A percentile compares a stretch with the other conserved stretches of the same genome.
These are phyloP conservation scores for Sakesphorus luctuosus DNA, from an alignment of 2,113 vertebrate species.

Conservation along the genomic window DNA sequence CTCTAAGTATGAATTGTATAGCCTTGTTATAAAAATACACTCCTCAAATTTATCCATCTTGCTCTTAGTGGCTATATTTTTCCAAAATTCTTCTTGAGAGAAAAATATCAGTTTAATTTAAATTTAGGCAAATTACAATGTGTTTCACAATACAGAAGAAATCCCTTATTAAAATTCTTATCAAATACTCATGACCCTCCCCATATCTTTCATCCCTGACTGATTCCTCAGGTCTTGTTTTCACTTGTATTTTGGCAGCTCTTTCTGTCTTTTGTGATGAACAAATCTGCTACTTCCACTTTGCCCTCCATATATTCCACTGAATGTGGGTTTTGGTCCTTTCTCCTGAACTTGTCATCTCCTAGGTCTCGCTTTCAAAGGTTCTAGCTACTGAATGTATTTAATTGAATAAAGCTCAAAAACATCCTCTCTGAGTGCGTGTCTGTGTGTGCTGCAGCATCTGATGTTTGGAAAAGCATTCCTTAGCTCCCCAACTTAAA, in stretches of 20 bases:
- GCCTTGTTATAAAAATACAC: neutral
- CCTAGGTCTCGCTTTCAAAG: neutral
- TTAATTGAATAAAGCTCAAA: neutral
- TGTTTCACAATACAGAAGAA: constrained; percentile 28
- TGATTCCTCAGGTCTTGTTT: constrained; percentile 5
- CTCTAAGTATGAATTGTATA: neutral
- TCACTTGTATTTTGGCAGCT: constrained; percentile 8
- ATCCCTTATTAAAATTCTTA: constrained; percentile 24
- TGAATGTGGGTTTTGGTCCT: neutral
- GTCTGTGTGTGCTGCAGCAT: neutral
- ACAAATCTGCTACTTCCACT: neutral
- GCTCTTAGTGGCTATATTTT: neutral
- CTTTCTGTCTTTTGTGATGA: neutral
- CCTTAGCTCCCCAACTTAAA: neutral
- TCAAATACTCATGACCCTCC: constrained; percentile 10
- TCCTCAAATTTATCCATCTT: neutral
- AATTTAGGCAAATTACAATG: constrained; percentile 30
- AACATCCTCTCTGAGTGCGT: accelerated
- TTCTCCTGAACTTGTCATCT: neutral
- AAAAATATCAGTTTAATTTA: constrained; percentile 24
- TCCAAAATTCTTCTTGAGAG: constrained; percentile 39
- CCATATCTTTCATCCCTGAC: neutral
- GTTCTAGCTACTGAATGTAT: neutral
- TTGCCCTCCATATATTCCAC: neutral
- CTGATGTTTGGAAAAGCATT: neutral